These are phyloP conservation scores for Dicentrarchus labrax DNA, from an alignment of 2,113 vertebrate species.

Conservation along the genomic window DNA sequence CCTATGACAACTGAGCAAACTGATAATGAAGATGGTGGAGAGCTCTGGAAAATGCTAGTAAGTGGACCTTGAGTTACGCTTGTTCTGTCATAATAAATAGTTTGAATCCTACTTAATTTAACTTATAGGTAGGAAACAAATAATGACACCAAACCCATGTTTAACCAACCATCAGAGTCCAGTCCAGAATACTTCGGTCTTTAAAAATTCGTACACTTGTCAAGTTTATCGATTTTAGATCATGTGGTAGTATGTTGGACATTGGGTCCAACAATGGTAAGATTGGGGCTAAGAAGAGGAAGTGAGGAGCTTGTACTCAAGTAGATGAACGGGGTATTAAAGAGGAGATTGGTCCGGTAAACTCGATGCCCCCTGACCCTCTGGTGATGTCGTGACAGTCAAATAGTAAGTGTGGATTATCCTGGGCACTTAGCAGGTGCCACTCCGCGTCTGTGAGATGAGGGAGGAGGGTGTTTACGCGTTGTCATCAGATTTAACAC, in stretches of 20 bases:
- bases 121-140: not conserved
- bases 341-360: constrained; percentile 25
- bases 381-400: constrained; percentile 26
- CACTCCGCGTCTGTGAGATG: constrained; percentile 28
- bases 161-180: not conserved
- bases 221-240: too few relatives aligned
- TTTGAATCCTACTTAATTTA: not conserved
- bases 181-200: not conserved
- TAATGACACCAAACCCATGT: not conserved
- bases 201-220: too few relatives aligned
- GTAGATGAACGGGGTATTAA: constrained; percentile 28
- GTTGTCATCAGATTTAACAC: constrained; percentile 27
- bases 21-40: not conserved
- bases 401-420: constrained; percentile 57
- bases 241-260: too few relatives aligned
- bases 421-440: constrained; percentile 42
- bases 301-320: not conserved
- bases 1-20: not conserved
- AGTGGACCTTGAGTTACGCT: not conserved
- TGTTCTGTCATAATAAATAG: not conserved
- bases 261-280: not conserved
- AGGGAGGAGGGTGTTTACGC: constrained; percentile 24
- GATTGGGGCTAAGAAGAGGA: not conserved
- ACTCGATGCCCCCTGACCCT: constrained; percentile 23
- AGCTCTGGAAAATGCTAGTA: not conserved